Conservation (phyloP, 2,888 invertebrate genomes). For the Rhabditoides inermis region DNA sequence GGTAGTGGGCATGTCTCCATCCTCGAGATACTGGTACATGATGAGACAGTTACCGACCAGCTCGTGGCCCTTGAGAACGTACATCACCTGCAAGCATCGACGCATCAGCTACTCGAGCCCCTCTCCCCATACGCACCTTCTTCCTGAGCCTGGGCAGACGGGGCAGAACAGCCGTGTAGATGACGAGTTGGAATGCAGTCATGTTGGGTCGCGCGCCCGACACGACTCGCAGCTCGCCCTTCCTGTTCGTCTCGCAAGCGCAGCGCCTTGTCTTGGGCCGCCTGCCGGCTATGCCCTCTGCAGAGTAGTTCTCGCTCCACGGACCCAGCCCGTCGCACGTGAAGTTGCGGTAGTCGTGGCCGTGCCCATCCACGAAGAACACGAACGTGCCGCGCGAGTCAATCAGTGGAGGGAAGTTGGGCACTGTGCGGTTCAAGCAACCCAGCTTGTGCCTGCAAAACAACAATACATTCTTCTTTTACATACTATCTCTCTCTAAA, state of each 20-base stretch:
- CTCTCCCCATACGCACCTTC: constrained; percentile 9
- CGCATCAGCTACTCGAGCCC: not conserved
- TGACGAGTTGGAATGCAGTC: constrained; percentile 22
- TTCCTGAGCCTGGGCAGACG: constrained; percentile 30
- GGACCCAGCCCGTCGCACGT: constrained; percentile 32
- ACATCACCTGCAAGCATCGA: constrained; percentile 14
- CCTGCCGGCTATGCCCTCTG: no score
- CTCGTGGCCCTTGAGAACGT: constrained; percentile 23
- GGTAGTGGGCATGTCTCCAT: constrained; percentile 24
- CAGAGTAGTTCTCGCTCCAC: constrained; percentile 32
- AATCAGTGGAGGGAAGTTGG: constrained; percentile 22
- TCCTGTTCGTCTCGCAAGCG: no score
- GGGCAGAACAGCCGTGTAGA: constrained; percentile 29
- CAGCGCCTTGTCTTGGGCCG: no score
- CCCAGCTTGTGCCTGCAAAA: constrained; percentile 17
- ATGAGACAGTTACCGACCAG: constrained; percentile 30
- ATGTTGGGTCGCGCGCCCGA: constrained; percentile 9
- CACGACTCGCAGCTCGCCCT: constrained; percentile 15
- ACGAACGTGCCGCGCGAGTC: constrained; percentile 20
- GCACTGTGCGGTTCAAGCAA: constrained; percentile 24
- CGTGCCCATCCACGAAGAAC: constrained; percentile 27
- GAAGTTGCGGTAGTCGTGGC: constrained; percentile 28
- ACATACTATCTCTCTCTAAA: no score
- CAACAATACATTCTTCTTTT: not conserved
- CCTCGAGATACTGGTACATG: constrained; percentile 26